These are phyloP conservation scores for Drosophila lutescens DNA, from an alignment of 2,888 invertebrate species.

Conservation along the genomic window DNA sequence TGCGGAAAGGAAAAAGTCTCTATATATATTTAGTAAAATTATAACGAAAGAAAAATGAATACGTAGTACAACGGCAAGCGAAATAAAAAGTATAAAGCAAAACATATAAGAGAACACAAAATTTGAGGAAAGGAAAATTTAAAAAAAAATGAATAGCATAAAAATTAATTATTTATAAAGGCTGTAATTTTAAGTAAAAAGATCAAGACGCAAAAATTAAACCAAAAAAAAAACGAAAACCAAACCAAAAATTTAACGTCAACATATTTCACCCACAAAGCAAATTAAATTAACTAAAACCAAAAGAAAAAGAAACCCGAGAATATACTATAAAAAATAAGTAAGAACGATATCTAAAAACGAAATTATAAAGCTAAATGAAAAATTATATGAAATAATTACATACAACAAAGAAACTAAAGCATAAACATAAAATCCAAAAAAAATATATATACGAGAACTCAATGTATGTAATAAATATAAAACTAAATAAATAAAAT, in stretches of 20 bases:
- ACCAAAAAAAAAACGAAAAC: conserved; percentile 30
- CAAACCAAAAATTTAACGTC: conserved; percentile 51
- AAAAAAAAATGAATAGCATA: conserved; percentile 50
- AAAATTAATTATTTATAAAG: conserved; percentile 83
- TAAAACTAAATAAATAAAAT: conserved; percentile 77
- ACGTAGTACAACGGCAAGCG: conserved; percentile 81
- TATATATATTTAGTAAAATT: conserved; percentile 73
- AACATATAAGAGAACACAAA: conserved; percentile 37
- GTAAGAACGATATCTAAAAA: conserved; percentile 77
- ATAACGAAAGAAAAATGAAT: conserved; percentile 69
- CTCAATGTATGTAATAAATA: conserved; percentile 81
- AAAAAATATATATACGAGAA: conserved; percentile 73
- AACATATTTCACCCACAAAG: conserved; percentile 78
- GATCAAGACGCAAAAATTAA: conserved; percentile 34
- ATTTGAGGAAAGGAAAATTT: conserved; percentile 49
- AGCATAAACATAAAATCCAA: conserved; percentile 43
- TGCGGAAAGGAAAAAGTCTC: conserved; percentile 50
- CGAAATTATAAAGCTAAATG: conserved; percentile 70
- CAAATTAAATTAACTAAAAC: conserved; percentile 72
- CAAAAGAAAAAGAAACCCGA: conserved; percentile 32
- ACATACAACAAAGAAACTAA: conserved; percentile 56
- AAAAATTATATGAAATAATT: conserved; percentile 54
- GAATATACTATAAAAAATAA: conserved; percentile 66
- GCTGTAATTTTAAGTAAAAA: conserved; percentile 84
- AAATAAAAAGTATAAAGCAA: conserved; percentile 75